Conservation (phyloP, 1,140 invertebrate species). For the Monomorium pharaonis region DNA sequence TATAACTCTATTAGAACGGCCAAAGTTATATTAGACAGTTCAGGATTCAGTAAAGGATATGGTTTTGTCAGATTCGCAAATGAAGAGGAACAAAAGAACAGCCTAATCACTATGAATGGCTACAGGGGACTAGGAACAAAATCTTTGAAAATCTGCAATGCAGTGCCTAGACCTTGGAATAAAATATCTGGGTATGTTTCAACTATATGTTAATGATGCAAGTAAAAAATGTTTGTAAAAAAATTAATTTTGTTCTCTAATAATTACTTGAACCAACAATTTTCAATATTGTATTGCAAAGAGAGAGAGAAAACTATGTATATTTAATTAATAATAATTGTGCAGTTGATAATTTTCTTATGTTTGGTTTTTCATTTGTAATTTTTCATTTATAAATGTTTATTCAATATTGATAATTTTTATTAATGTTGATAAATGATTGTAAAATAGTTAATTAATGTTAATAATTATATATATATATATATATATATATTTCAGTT, state of each 20-base stretch:
- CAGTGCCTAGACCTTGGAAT: conserved; percentile 92
- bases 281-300: neutral
- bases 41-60: conserved; percentile 97
- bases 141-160: conserved; percentile 95
- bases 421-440: too few relatives aligned
- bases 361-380: too few relatives aligned
- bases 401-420: too few relatives aligned
- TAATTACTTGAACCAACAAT: neutral
- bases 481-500: conserved; percentile 77
- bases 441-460: too few relatives aligned
- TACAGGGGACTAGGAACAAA: conserved; percentile 93
- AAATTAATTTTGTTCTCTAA: neutral
- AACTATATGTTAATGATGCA: conserved; percentile 21
- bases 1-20: conserved; percentile 97
- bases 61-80: conserved; percentile 98
- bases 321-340: neutral
- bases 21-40: conserved; percentile 96
- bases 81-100: conserved; percentile 97
- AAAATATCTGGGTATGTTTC: conserved; percentile 80
- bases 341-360: neutral
- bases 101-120: conserved; percentile 95
- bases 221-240: neutral
- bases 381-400: too few relatives aligned
- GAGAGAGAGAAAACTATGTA: neutral
- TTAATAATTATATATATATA: too few relatives aligned